phyloP scores from a whole-genome alignment of 2,113 vertebrate species.

The Epinephelus moara region DNA sequence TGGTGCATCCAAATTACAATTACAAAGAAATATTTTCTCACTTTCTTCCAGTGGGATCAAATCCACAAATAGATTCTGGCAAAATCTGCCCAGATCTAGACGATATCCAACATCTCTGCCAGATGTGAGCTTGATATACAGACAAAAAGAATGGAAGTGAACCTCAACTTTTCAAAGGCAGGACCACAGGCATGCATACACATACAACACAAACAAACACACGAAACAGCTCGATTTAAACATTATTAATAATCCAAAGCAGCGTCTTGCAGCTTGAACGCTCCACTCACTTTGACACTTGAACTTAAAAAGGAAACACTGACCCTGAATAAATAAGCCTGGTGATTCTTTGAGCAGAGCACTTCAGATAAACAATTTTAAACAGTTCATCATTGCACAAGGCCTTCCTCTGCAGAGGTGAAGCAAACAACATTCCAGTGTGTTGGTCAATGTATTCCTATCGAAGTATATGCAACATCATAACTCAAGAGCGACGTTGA shows the following conservation, averaged over 20 bases:
- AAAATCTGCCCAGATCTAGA: not conserved
- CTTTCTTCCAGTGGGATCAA: not conserved
- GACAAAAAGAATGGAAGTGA: not conserved
- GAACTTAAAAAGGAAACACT: slow-evolving; percentile 2
- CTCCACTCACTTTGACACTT: slow-evolving; percentile 3
- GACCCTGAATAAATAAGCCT: not conserved
- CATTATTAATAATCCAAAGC: not conserved
- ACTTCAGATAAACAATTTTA: slow-evolving; percentile 19
- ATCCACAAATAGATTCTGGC: not conserved
- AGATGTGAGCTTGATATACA: not conserved
- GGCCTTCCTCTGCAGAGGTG: not conserved
- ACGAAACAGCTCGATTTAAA: not conserved
- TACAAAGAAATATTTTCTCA: not conserved
- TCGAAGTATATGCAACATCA: not conserved
- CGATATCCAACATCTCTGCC: not conserved
- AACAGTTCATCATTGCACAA: slow-evolving; percentile 6
- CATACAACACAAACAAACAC: not conserved
- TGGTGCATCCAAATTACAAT: not conserved
- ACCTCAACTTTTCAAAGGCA: not conserved
- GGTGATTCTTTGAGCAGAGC: not conserved
- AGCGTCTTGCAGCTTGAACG: not conserved
- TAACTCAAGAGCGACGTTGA: too few species aligned
- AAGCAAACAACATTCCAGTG: slow-evolving; percentile 43
- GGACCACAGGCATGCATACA: not conserved
- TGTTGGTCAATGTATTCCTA: slow-evolving; percentile 16